phyloP scores from a whole-genome alignment of 2,888 invertebrate genomes.

The Acronicta leporina region DNA sequence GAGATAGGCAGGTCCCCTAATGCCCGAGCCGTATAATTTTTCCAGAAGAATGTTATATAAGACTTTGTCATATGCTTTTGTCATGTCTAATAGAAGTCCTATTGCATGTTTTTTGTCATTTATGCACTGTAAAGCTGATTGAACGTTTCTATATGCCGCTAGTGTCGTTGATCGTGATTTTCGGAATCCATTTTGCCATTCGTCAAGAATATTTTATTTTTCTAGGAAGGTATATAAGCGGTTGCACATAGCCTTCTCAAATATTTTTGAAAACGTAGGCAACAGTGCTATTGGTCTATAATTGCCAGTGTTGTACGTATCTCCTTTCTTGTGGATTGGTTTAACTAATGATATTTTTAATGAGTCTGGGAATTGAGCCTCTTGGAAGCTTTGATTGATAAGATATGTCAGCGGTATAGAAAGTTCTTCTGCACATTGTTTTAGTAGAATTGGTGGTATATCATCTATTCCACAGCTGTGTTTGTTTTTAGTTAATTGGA shows the following conservation, averaged over 20 bases:
- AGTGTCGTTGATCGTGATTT: neutral
- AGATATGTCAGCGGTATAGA: neutral
- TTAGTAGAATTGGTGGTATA: neutral
- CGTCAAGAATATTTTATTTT: neutral
- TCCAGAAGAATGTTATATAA: neutral
- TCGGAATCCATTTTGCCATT: neutral
- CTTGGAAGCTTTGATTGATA: neutral
- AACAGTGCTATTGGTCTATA: neutral
- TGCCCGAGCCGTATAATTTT: neutral
- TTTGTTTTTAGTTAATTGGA: neutral
- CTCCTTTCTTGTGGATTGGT: neutral
- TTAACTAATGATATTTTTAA: neutral
- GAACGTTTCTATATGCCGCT: neutral
- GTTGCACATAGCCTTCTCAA: neutral
- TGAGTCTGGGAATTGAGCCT: neutral
- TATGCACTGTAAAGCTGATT: neutral
- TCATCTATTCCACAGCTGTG: conserved; percentile 1
- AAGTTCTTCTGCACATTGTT: neutral
- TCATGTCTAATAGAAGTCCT: neutral
- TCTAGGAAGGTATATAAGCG: neutral
- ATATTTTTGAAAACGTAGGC: neutral
- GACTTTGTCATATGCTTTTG: neutral
- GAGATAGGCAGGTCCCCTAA: too few species aligned
- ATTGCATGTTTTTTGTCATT: neutral
- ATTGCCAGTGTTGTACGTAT: neutral